A percentile compares a stretch with the other conserved stretches of the same genome.
Conservation (phyloP, 37 sponge, comb jelly and placozoan genomes). For the Ianthella basta region DNA sequence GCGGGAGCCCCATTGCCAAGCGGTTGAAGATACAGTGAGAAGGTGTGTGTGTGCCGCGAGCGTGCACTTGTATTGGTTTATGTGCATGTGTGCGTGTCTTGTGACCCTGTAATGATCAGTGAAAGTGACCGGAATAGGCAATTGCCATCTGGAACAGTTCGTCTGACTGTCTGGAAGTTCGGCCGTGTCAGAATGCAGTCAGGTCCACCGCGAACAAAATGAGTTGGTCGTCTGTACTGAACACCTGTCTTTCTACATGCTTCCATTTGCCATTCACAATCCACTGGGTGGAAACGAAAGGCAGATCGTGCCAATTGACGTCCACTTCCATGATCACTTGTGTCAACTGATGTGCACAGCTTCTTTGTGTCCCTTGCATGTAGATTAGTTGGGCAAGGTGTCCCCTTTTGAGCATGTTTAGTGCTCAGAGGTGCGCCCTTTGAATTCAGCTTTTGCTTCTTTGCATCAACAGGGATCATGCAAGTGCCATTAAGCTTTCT, state of each 20-base stretch:
- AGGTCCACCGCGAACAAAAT: constrained; percentile 14
- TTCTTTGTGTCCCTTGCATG: too few relatives aligned
- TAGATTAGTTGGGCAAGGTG: background rate
- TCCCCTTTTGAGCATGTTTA: too few relatives aligned
- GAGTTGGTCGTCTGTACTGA: background rate
- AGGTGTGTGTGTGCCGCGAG: too few relatives aligned
- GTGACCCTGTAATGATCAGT: background rate
- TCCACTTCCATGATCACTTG: too few relatives aligned
- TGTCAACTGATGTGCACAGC: background rate
- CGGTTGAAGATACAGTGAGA: too few relatives aligned
- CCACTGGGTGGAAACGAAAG: constrained; percentile 20
- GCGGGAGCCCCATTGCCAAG: too few relatives aligned
- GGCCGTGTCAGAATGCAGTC: background rate
- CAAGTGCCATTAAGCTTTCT: background rate
- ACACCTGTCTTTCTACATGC: constrained; percentile 18
- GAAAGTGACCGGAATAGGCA: constrained; percentile 33
- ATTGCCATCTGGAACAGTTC: background rate
- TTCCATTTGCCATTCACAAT: constrained; percentile 37
- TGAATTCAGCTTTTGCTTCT: background rate
- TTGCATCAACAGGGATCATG: background rate
- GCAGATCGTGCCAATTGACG: too few relatives aligned
- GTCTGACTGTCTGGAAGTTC: background rate
- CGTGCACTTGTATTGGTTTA: too few relatives aligned
- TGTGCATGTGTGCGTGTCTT: too few relatives aligned
- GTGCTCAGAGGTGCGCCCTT: too few relatives aligned